Conservation (phyloP, 2,797 vertebrate species). For the Enteromius trimaculatus region DNA sequence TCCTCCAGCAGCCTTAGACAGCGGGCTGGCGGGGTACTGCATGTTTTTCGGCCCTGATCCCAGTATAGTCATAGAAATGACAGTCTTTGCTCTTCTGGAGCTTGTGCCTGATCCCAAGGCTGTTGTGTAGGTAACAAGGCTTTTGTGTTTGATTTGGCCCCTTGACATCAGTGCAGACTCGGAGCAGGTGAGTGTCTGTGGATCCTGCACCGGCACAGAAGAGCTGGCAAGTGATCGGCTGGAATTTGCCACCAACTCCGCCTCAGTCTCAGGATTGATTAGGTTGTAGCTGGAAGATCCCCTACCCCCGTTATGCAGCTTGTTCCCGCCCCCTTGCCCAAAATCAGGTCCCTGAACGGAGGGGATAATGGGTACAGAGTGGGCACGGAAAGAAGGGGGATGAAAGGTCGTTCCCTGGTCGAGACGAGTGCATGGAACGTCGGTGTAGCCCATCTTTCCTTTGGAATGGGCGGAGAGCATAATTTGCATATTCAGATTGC, state of each 20-base stretch:
- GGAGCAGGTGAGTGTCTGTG: conserved; percentile 46
- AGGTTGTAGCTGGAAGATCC: conserved; percentile 46
- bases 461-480: conserved; percentile 57
- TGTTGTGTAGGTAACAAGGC: conserved; percentile 67
- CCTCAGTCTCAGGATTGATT: conserved; percentile 45
- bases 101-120: conserved; percentile 64
- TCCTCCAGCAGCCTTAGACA: conserved; percentile 61
- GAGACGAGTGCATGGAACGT: conserved; percentile 79
- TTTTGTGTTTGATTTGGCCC: conserved; percentile 71
- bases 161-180: conserved; percentile 56
- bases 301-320: conserved; percentile 35
- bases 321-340: conserved; percentile 42
- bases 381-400: conserved; percentile 66
- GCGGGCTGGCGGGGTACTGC: conserved; percentile 58
- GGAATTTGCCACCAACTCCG: conserved; percentile 44
- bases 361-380: conserved; percentile 82
- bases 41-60: conserved; percentile 58
- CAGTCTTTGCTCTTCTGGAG: conserved; percentile 63
- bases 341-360: conserved; percentile 77
- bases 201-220: conserved; percentile 25
- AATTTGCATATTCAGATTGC: conserved; percentile 66
- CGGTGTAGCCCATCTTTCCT: conserved; percentile 69
- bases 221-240: conserved; percentile 50
- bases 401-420: conserved; percentile 68
- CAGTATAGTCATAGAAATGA: conserved; percentile 56